Percentiles rank a stretch among this genome's conserved stretches.
Evolutionary conservation across 2,888 invertebrate genomes (phyloP).

Genomic region (Plagiodera versicolora): DNA sequence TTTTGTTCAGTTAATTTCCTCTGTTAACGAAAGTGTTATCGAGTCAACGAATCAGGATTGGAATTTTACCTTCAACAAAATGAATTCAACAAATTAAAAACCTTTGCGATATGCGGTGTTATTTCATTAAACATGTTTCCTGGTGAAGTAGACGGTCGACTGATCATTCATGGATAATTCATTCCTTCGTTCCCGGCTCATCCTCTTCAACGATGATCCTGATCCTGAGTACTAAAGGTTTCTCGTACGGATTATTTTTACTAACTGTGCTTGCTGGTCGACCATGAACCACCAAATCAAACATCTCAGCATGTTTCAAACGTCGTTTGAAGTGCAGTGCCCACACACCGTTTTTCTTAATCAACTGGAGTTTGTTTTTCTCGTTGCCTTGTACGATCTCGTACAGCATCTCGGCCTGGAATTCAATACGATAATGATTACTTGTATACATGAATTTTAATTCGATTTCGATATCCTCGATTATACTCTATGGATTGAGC

Average conservation of each 20-base stretch:
- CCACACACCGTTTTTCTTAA: constrained; percentile 61
- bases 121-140: too few relatives aligned
- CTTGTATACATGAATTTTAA: too few relatives aligned
- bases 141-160: too few relatives aligned
- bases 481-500: too few relatives aligned
- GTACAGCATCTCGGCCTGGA: constrained; percentile 61
- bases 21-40: too few relatives aligned
- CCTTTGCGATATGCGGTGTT: too few relatives aligned
- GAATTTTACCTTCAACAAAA: too few relatives aligned
- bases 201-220: constrained; percentile 47
- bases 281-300: constrained; percentile 62
- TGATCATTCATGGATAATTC: neutral
- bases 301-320: constrained; percentile 58
- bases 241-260: constrained; percentile 57
- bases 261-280: constrained; percentile 44
- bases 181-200: neutral
- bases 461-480: too few relatives aligned
- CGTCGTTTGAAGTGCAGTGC: constrained; percentile 63
- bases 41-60: too few relatives aligned
- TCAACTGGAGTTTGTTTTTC: constrained; percentile 60
- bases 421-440: constrained; percentile 18
- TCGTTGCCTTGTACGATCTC: constrained; percentile 62
- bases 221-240: constrained; percentile 59
- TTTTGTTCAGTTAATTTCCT: too few relatives aligned
- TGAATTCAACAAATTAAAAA: too few relatives aligned